Percentiles rank a stretch among this genome's conserved stretches.
These are phyloP conservation scores for Lithophane socia DNA, from an alignment of 2,888 invertebrate genomes.

Conservation along the genomic window DNA sequence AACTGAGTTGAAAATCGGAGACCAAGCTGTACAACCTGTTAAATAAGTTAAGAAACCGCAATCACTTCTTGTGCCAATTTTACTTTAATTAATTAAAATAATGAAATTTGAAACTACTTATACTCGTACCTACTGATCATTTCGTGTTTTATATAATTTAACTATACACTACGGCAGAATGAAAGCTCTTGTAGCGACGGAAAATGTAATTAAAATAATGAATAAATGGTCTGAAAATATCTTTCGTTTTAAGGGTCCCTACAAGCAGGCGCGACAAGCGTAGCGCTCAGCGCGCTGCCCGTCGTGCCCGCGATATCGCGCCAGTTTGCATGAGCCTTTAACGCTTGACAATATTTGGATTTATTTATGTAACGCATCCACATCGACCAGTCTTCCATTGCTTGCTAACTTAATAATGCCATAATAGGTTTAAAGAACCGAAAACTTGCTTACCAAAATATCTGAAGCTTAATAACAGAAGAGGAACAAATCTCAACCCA, in stretches of 20 bases:
- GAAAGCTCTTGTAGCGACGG: constrained; percentile 1
- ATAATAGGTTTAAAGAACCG: neutral
- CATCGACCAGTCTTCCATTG: neutral
- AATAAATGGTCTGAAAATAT: neutral
- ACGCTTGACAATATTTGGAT: neutral
- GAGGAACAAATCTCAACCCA: constrained; percentile 1
- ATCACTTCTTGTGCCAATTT: constrained; percentile 16
- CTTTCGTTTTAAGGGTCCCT: neutral
- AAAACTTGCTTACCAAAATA: no score
- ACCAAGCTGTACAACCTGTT: neutral
- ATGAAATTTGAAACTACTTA: constrained; percentile 33
- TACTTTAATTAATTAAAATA: constrained; percentile 17
- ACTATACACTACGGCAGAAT: neutral
- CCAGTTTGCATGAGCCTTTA: no score
- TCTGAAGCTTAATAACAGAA: neutral
- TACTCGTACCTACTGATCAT: constrained; percentile 16
- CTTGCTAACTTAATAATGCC: neutral
- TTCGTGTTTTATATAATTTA: constrained; percentile 32
- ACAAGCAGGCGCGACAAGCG: no score
- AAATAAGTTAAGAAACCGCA: constrained; percentile 12
- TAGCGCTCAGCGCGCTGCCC: no score
- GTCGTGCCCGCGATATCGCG: no score
- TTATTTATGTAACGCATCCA: neutral
- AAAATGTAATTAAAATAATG: constrained; percentile 20
- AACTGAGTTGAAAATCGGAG: neutral